Evolutionary conservation across 1,140 invertebrate genomes (phyloP), one percentile per base, ranked within the genome.

Genomic region (Drosophila biarmipes): DNA sequence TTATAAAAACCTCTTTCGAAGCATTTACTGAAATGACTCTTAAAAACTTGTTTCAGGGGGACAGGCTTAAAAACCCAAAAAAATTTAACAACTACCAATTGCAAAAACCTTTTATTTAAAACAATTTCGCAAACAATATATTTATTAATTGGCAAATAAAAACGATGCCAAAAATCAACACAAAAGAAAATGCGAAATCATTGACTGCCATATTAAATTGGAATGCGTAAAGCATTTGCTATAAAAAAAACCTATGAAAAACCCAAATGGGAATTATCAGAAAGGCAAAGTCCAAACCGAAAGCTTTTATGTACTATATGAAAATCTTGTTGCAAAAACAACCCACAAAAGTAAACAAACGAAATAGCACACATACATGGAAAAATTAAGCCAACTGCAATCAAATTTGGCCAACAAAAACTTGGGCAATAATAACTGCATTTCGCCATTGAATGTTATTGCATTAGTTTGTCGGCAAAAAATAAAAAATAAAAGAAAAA

Each of bases 361-460:
- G 58, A 62, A 76, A 80, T 80, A 48, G 75, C 57, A 81, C 64
- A 69, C 61, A 80, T 40, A 38, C 34, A 56, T 31, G 63, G 24
- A 55, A 46, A 53, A 48, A 69, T 69, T 68, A 69, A 79, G 46
- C 46, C 66, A 73, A 77, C 55, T 77, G 67, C 56, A 74, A 73
- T 73, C 56, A 59, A 54, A 76, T 49, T 73, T 52, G 58, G 51
- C 51, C 71, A 74, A 66, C 58, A 76, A 55, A 68, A 77, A 69
- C 59, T 80, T 71, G 21, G 45, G 48, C 67, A 73, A 85, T 85
- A 85, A 85, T 85, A 85, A 85, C 81, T 77, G 77, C 63, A 85
- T 82, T 78, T 78, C 75, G 38, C 80, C 80, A 82, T 86, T 85
- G 81, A 85, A 80, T 85, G 76, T 85, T 85, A 85, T 85, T 85